Percentiles rank a stretch among this genome's conserved stretches.
These are phyloP conservation scores for Datnioides undecimradiatus DNA, from an alignment of 2,113 vertebrate species.

Conservation along the genomic window DNA sequence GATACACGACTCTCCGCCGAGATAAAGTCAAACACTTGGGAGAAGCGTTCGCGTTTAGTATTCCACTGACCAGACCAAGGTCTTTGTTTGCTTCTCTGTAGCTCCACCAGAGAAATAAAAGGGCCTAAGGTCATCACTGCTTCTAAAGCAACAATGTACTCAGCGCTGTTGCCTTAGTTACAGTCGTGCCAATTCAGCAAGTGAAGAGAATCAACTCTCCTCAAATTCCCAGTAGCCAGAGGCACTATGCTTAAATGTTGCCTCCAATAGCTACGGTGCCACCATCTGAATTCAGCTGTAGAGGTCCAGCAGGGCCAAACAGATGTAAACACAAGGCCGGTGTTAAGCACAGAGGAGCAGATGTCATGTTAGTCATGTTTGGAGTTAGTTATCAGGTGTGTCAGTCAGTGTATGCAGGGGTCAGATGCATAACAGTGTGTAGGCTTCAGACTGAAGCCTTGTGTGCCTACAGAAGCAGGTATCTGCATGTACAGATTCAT, in stretches of 20 bases:
- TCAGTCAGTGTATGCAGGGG: constrained; percentile 19
- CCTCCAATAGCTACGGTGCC: background rate
- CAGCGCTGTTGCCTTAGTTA: constrained; percentile 60
- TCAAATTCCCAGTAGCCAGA: constrained; percentile 19
- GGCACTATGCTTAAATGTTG: constrained; percentile 3
- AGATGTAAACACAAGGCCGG: background rate
- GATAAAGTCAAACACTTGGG: constrained; percentile 19
- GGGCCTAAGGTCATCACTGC: constrained; percentile 59
- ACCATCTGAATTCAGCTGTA: constrained; percentile 15
- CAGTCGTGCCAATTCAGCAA: constrained; percentile 20
- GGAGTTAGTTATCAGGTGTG: background rate
- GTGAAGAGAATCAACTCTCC: constrained; percentile 35
- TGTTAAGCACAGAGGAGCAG: constrained; percentile 5
- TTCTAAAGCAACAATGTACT: constrained; percentile 32
- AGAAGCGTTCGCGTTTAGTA: constrained; percentile 7
- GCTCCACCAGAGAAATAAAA: constrained; percentile 53
- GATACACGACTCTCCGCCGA: background rate
- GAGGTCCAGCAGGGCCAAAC: background rate
- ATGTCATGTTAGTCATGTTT: constrained; percentile 16
- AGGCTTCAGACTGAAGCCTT: background rate
- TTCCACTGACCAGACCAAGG: constrained; percentile 8
- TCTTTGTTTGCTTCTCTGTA: constrained; percentile 36
- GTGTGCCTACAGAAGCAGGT: constrained; percentile 1
- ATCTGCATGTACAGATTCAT: background rate
- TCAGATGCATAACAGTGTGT: background rate